Base-by-base conservation (phyloP, 2,797 vertebrate genomes). In the Notoglanidium macrostoma region DNA sequence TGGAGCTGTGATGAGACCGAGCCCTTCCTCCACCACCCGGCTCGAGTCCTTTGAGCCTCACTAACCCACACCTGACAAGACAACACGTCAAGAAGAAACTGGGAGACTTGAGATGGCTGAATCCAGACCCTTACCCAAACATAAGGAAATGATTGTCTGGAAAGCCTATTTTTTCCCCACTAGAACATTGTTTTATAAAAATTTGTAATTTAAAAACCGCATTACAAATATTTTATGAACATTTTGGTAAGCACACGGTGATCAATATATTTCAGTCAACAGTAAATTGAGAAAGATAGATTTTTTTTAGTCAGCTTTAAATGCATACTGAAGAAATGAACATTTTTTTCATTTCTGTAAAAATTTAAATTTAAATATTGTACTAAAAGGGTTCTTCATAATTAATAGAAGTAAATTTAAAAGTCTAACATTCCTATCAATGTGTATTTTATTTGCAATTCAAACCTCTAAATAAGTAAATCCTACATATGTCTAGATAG, bases 1-100 rank as follows among this genome's bases (percentile, higher is more conserved):
- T 93, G 90, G 91, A 95, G 92, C 0, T 91, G 92, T 2, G 93
- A 94, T 0, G 96, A 97, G 92, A 96, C 95, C 0, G 95, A 95
- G 23, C 95, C 94, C 0, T 95, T 97, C 65, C 92, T 97, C 89
- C 94, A 92, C 87, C 90, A 65, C 14, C 94, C 92, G 0, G 44
- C 90, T 0, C 84, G 90, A 74, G 91, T 92, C 0, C 89, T 94
- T 87, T 96, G 92, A 95, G 78, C 61, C 49, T n/a, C 74, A 12
- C 54, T 57, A 35, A 35, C n/a, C 21, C 35, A 68, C 54, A 77
- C 68, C 77, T 72, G 32, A 6, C 65, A 44, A 74, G 57, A 82
- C 5, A 35, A 12, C 26, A 32, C 29, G 26, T 57, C 8, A 7
- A 76, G 46, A 54, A 55, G 14, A 55, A 54, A 44, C 26, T 44